Percentiles rank a stretch among this genome's conserved stretches.
Conservation (phyloP, 2,797 vertebrate genomes). For the Sebastiscus tertius region DNA sequence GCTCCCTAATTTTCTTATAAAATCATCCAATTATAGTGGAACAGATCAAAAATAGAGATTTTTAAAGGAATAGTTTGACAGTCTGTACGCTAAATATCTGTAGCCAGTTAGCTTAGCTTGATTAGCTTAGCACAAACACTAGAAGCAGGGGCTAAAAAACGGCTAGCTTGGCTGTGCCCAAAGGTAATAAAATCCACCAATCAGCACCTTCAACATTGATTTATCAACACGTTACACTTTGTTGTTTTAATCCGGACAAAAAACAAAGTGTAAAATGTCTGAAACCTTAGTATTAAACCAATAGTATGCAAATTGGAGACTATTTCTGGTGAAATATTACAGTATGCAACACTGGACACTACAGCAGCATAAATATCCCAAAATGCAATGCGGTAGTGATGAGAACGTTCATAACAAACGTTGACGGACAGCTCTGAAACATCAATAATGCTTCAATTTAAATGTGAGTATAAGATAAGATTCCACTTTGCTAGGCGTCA, state of each 20-base stretch:
- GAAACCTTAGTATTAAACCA: too few relatives aligned
- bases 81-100: background rate
- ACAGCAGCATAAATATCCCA: too few relatives aligned
- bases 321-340: too few relatives aligned
- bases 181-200: background rate
- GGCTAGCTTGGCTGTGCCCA: background rate
- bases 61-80: background rate
- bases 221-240: background rate
- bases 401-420: too few relatives aligned
- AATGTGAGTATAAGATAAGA: too few relatives aligned
- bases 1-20: background rate
- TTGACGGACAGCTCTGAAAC: too few relatives aligned
- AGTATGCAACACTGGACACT: too few relatives aligned
- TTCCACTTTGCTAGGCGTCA: too few relatives aligned
- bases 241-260: background rate
- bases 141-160: background rate
- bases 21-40: background rate
- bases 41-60: background rate
- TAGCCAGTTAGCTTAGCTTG: background rate
- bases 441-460: too few relatives aligned
- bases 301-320: too few relatives aligned
- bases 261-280: background rate
- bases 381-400: too few relatives aligned
- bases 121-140: background rate
- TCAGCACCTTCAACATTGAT: background rate